Base-by-base conservation (phyloP, 2,888 invertebrate species). In the Hypomecis punctinalis region DNA sequence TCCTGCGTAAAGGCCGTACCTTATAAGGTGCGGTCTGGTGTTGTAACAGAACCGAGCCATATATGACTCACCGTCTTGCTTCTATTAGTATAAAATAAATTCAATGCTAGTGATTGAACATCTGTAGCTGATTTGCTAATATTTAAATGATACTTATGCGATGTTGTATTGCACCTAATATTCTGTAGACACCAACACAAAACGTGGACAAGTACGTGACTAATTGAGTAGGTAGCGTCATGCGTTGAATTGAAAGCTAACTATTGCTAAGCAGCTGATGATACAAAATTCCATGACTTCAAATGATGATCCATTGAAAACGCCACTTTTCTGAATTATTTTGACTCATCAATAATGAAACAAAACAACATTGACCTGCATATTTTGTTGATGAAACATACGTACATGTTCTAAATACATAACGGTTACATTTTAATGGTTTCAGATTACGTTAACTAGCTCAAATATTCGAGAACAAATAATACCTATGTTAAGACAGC, bases 1-100 rank as follows among this genome's bases (percentile, higher is more conserved):
- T 86, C 84, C 85, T 82, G 86, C 58, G 73, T 71, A 90, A 91
- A 91, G 91, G 91, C 88, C 90, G 77, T 75, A 73, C 92, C 91
- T 71, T 90, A 91, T 85, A 90, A 82, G 92, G 92, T 73, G 76
- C 67, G 80, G 86, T 85, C 79, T 80, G 81, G 82, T 85, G 88
- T 84, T 82, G 85, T 85, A 89, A 88, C 70, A 79, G 82, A 83
- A 84, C 82, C 83, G 76, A 78, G 84, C 85, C 87, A 83, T 83
- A 79, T 79, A 80, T 91, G 91, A 91, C 83, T 92, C 91, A 91
- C 78, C 80, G 83, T 81, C 82, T 81, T 76, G 86, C 48, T 57
- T 66, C 33, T 85, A 88, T 90, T 90, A 88, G 88, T 90, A 82
- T 80, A 80, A 86, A 86, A 84, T 85, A 84, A 83, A 85, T 85